Base-by-base conservation (phyloP, 2,888 invertebrate species). In the Hydrotaea diabolus region DNA sequence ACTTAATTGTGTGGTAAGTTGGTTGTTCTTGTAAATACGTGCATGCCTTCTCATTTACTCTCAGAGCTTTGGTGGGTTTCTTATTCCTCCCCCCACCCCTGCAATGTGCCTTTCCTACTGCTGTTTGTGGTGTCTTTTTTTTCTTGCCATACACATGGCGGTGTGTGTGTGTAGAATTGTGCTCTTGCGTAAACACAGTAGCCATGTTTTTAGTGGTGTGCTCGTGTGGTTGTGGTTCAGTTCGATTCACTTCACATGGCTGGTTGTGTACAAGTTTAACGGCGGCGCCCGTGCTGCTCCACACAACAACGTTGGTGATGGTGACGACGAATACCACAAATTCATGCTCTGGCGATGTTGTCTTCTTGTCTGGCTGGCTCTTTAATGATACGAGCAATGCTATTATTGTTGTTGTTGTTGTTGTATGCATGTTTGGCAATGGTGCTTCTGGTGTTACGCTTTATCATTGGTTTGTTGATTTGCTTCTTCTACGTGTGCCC, bases 371-470 rank as follows among this genome's bases (percentile, higher is more conserved):
- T 72, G 31, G 5, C n/a, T 31, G 31, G 31, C 31, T 31, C 31
- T 31, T 31, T 31, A 31, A 31, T 31, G 7, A 31, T 31, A 31
- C 31, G 31, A 31, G 31, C 31, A 31, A 7, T 31, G 31, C 7
- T 31, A 31, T 31, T n/a, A 72, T 15, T 23, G 36, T 11, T 26
- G 46, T 46, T 26, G 76, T 62, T 53, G 66, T n/a, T 59, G 71
- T 73, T 84, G 80, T 73, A 76, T 80, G 73, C 57, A 59, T 77
- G 76, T 71, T n/a, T 43, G 80, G 69, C 71, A 43, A 74, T 23
- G 15, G 71, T 64, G 31, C 92, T 92, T 90, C 92, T 89, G 89
- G 92, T 91, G 89, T 92, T 92, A 92, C 92, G 92, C 92, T 88
- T 88, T 90, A 88, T 90, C 90, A 92, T 92, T 92, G 92, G 92